Percentiles rank a stretch among this genome's conserved stretches.
phyloP scores from a whole-genome alignment of 35 echinoderm and acorn worm genomes.

The Lytechinus pictus region DNA sequence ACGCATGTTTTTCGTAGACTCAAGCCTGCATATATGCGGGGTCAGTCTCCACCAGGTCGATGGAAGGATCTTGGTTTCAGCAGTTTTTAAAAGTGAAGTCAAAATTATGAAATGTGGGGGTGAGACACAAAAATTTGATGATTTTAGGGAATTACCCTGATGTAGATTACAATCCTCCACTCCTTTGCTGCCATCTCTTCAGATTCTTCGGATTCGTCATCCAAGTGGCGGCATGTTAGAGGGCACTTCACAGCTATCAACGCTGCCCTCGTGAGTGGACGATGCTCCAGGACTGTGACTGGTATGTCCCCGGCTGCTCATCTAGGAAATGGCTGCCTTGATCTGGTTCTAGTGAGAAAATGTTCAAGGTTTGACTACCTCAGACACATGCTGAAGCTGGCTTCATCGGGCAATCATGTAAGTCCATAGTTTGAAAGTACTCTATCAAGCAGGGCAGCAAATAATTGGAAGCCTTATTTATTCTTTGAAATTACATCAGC shows the following conservation, averaged over 20 bases:
- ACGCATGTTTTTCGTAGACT: too few relatives aligned
- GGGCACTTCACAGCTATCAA: constrained; percentile 81
- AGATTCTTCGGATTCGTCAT: not conserved
- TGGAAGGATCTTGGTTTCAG: too few relatives aligned
- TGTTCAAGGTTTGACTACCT: constrained; percentile 87
- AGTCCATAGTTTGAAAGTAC: constrained; percentile 30
- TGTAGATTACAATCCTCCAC: not conserved
- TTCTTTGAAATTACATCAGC: too few relatives aligned
- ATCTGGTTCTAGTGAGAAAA: constrained; percentile 81
- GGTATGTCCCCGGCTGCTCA: constrained; percentile 89
- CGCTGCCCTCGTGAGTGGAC: constrained; percentile 81
- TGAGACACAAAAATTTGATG: too few relatives aligned
- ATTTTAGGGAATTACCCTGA: too few relatives aligned
- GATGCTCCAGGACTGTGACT: constrained; percentile 65
- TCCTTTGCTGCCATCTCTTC: not conserved
- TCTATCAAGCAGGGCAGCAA: too few relatives aligned
- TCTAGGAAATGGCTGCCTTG: constrained; percentile 91
- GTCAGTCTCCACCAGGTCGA: too few relatives aligned
- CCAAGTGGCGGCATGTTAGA: constrained; percentile 63
- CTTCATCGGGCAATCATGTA: constrained; percentile 79
- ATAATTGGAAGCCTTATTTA: too few relatives aligned
- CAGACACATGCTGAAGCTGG: constrained; percentile 76
- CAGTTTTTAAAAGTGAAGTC: too few relatives aligned
- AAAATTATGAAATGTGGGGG: too few relatives aligned
- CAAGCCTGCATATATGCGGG: too few relatives aligned